phyloP scores from a whole-genome alignment of 1,140 invertebrate genomes.

The Tribolium madens region DNA sequence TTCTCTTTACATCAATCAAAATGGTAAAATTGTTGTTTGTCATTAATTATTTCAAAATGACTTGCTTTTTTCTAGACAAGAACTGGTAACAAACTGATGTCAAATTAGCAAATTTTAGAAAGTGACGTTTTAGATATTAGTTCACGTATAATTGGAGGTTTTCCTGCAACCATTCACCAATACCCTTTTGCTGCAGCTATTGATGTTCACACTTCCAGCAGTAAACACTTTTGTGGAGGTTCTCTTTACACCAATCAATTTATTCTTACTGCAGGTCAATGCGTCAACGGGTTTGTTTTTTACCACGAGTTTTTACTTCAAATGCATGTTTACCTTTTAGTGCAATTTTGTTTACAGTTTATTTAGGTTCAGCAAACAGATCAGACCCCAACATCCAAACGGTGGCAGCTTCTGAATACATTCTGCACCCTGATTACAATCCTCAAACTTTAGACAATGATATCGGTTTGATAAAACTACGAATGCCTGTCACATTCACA shows the following conservation, averaged over 20 bases:
- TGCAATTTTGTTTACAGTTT: neutral
- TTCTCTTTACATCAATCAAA: too few species aligned
- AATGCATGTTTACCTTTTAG: neutral
- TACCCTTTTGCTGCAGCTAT: constrained; percentile 16
- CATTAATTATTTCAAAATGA: too few species aligned
- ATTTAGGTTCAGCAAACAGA: neutral
- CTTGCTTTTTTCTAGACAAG: neutral
- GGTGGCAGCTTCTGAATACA: neutral
- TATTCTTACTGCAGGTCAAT: constrained; percentile 13
- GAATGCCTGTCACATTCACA: constrained; percentile 2
- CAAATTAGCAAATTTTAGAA: neutral
- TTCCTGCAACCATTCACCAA: neutral
- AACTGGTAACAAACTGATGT: neutral
- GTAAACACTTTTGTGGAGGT: constrained; percentile 14
- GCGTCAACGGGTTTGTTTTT: neutral
- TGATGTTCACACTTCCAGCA: constrained; percentile 1
- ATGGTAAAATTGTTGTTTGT: too few species aligned
- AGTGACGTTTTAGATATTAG: neutral
- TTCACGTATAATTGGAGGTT: constrained; percentile 1
- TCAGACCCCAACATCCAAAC: neutral
- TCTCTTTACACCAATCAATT: constrained; percentile 1
- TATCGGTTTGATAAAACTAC: constrained; percentile 3
- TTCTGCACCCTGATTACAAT: constrained; percentile 16
- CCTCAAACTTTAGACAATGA: neutral
- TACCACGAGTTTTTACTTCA: neutral